A percentile compares a stretch with the other conserved stretches of the same genome.
Conservation (phyloP, 2,797 vertebrate species). For the Notamacropus eugenii region DNA sequence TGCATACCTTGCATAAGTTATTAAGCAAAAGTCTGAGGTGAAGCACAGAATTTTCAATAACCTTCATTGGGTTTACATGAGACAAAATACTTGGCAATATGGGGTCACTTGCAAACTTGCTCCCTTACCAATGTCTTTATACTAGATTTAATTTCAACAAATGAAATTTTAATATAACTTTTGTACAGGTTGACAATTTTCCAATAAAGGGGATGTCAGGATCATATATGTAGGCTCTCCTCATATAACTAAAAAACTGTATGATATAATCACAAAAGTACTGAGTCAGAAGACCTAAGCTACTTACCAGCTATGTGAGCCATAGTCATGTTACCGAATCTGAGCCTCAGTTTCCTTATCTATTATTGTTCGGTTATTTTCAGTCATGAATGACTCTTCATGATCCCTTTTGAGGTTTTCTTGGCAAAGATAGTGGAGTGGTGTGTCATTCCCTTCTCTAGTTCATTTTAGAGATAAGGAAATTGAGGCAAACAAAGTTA, state of each 20-base stretch:
- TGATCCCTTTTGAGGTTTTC: not conserved
- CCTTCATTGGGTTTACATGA: conserved; percentile 77
- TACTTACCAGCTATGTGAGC: not conserved
- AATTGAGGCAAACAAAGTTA: not conserved
- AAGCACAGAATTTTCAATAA: conserved; percentile 71
- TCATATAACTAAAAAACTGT: not conserved
- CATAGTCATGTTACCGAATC: not conserved
- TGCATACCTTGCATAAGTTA: conserved; percentile 59
- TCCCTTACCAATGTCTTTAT: conserved; percentile 64
- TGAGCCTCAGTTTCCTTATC: not conserved
- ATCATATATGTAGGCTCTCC: conserved; percentile 51
- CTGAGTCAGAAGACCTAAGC: not conserved
- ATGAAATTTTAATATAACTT: conserved; percentile 74
- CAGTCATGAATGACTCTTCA: not conserved
- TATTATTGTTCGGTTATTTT: not conserved
- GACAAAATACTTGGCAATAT: conserved; percentile 68
- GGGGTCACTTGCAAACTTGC: conserved; percentile 55
- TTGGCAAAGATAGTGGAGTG: not conserved
- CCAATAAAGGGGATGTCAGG: conserved; percentile 59
- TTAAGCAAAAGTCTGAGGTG: conserved; percentile 59
- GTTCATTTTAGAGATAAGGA: not conserved
- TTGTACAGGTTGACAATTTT: conserved; percentile 46
- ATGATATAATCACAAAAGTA: not conserved
- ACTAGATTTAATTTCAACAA: conserved; percentile 71
- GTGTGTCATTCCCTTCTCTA: not conserved